Evolutionary conservation across 2,113 vertebrate species (phyloP).

Genomic region (Chloroceryle aenea): DNA sequence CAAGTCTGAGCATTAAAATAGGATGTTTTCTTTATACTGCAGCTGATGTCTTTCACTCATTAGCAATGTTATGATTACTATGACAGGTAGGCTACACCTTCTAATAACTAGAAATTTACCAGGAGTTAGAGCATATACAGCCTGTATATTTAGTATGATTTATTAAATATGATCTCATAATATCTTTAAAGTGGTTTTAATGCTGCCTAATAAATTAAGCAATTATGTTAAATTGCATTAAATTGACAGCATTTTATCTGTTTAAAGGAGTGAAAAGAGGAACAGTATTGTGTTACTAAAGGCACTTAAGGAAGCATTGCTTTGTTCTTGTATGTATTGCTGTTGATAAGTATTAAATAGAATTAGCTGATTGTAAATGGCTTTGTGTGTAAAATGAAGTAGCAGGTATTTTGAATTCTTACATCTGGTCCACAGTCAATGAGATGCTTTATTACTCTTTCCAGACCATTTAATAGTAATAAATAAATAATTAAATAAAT

Average conservation of each 20-base stretch:
- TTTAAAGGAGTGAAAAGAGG: neutral
- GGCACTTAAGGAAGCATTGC: neutral
- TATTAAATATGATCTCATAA: neutral
- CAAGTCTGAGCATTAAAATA: neutral
- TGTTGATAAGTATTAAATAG: neutral
- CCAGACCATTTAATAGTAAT: neutral
- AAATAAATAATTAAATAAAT: no score
- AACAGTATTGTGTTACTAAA: neutral
- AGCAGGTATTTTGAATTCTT: neutral
- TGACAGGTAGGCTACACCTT: neutral
- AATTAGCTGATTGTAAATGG: neutral
- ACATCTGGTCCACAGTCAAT: neutral
- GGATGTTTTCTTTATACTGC: neutral
- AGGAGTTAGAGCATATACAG: no score
- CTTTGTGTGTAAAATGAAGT: neutral
- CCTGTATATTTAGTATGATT: neutral
- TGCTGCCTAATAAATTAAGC: neutral
- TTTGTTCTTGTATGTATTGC: neutral
- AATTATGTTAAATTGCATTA: neutral
- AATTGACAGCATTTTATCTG: neutral
- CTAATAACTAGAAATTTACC: neutral
- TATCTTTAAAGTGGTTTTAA: neutral
- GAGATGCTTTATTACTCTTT: neutral
- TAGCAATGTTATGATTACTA: neutral
- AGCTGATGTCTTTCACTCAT: neutral